These are phyloP conservation scores for Puma concolor DNA, from an alignment of 2,113 vertebrate genomes.

Conservation along the genomic window DNA sequence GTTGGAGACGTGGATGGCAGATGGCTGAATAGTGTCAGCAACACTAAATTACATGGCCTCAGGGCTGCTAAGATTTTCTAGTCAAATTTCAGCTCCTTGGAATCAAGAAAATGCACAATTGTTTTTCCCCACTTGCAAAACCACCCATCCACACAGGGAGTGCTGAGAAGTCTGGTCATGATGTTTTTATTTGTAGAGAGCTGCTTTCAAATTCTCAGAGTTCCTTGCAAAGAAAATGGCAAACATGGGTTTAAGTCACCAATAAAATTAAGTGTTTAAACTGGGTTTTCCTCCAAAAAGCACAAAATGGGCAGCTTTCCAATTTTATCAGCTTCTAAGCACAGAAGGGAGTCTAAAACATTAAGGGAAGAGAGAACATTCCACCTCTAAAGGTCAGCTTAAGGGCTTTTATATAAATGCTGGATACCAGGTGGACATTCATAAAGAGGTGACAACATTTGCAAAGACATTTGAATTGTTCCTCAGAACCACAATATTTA, in stretches of 20 bases:
- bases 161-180: conserved; percentile 55
- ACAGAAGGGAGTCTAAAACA: not conserved
- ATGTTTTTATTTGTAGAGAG: conserved; percentile 60
- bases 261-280: conserved; percentile 64
- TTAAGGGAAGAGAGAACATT: not conserved
- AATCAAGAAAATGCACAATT: conserved; percentile 43
- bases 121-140: conserved; percentile 33
- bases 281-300: conserved; percentile 34
- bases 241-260: conserved; percentile 48
- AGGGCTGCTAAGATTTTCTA: conserved; percentile 39
- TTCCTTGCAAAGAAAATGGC: conserved; percentile 62
- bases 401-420: conserved; percentile 11
- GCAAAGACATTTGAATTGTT: not conserved
- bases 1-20: conserved; percentile 15
- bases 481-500: conserved; percentile 26
- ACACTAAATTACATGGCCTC: conserved; percentile 45
- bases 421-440: not conserved
- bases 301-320: conserved; percentile 8
- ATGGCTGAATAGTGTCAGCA: not conserved
- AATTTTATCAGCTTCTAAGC: conserved; percentile 30
- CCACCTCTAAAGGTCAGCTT: not conserved
- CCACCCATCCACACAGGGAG: not conserved
- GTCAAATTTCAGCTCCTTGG: conserved; percentile 43
- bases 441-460: not conserved
- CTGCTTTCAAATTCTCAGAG: conserved; percentile 43